Conservation (phyloP, 2,113 vertebrate genomes). For the Regulus satrapa region DNA sequence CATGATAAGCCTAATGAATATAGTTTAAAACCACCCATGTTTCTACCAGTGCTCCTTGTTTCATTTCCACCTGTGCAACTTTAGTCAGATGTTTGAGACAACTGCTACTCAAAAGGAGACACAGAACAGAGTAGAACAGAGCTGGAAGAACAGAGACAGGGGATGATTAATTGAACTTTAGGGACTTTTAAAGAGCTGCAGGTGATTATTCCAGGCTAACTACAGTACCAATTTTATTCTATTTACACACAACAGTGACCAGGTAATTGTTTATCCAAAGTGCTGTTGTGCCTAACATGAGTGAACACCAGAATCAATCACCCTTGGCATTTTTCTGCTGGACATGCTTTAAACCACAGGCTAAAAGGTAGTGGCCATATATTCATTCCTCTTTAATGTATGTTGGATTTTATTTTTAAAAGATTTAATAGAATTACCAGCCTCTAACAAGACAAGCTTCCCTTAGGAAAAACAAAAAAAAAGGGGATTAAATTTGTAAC, state of each 20-base stretch:
- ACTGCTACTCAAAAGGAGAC: background rate
- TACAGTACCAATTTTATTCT: background rate
- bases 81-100: background rate
- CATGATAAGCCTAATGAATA: background rate
- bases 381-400: background rate
- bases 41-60: background rate
- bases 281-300: background rate
- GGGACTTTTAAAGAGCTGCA: background rate
- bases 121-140: too few species aligned
- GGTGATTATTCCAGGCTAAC: background rate
- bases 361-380: background rate
- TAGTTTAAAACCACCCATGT: background rate
- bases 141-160: background rate
- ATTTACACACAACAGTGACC: background rate
- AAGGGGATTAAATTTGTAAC: background rate
- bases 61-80: background rate
- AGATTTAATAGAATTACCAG: background rate
- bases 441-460: background rate
- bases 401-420: background rate
- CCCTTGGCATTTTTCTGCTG: background rate
- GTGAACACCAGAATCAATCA: background rate
- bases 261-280: background rate
- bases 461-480: background rate
- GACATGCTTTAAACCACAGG: background rate
- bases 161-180: background rate